These are phyloP conservation scores for Erebia palarica DNA, from an alignment of 2,888 invertebrate species.

Conservation along the genomic window DNA sequence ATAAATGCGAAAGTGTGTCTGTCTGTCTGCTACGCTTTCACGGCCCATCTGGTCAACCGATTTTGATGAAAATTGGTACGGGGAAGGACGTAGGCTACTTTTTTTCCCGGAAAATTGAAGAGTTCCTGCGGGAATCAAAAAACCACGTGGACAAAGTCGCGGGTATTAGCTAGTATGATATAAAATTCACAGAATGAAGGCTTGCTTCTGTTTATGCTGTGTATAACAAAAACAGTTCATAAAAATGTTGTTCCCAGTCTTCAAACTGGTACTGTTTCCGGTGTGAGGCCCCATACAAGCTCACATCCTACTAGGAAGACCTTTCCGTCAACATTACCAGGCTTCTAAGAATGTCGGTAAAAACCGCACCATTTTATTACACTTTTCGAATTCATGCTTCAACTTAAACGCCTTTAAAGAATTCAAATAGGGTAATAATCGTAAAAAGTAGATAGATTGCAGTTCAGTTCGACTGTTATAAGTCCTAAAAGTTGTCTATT, in stretches of 20 bases:
- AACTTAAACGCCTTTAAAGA: conserved; percentile 3
- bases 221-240: conserved; percentile 27
- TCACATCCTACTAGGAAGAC: conserved; percentile 36
- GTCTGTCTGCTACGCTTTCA: no score
- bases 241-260: conserved; percentile 38
- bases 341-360: conserved; percentile 24
- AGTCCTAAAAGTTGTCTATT: conserved; percentile 6
- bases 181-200: conserved; percentile 1
- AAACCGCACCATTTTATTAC: conserved; percentile 22
- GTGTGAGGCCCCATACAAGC: conserved; percentile 37
- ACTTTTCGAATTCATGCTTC: conserved; percentile 5
- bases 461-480: conserved; percentile 3
- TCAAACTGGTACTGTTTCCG: conserved; percentile 71
- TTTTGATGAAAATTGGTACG: no score
- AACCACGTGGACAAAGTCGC: no score
- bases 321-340: conserved; percentile 20
- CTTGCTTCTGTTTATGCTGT: neutral
- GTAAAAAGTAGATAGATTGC: conserved; percentile 11
- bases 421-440: conserved; percentile 16
- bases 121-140: no score
- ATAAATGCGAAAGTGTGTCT: no score
- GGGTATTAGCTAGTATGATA: neutral
- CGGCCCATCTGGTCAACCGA: no score
- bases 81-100: no score
- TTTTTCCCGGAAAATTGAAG: no score